These are phyloP conservation scores for Eulemur rufifrons DNA, from an alignment of 2,113 vertebrate genomes.

Conservation along the genomic window DNA sequence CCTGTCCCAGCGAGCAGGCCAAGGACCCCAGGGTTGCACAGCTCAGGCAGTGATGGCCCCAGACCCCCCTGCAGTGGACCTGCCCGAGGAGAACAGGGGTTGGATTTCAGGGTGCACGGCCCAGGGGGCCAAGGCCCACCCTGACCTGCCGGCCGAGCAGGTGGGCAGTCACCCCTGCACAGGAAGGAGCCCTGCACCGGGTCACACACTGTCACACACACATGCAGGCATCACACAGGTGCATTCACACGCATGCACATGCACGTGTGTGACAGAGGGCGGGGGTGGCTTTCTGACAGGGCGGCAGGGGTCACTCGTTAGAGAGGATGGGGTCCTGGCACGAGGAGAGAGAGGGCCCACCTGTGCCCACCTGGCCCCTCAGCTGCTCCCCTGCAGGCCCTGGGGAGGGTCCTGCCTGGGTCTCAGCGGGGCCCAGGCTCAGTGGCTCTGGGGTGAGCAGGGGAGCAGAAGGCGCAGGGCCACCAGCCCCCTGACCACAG, in stretches of 20 bases:
- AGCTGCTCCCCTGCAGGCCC: fast-evolving
- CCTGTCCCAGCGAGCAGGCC: fast-evolving
- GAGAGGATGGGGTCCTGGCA: background rate
- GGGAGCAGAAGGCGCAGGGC: fast-evolving
- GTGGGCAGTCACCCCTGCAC: background rate
- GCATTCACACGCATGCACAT: background rate
- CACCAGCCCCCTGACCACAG: background rate
- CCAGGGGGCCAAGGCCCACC: background rate
- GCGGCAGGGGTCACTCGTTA: background rate
- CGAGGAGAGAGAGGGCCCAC: fast-evolving
- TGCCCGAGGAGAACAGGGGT: fast-evolving
- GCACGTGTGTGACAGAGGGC: too few relatives aligned
- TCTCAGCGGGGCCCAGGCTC: background rate
- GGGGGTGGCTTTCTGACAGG: background rate
- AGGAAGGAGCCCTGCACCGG: background rate
- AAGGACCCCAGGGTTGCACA: background rate
- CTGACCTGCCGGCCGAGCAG: background rate
- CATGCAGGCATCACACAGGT: background rate
- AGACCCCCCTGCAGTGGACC: background rate
- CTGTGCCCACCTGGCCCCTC: background rate
- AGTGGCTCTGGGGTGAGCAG: background rate
- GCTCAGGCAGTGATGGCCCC: background rate
- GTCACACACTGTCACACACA: background rate
- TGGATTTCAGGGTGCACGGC: background rate
- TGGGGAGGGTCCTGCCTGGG: background rate